Conservation (phyloP, 2,888 invertebrate species). For the Amorpha juglandis region DNA sequence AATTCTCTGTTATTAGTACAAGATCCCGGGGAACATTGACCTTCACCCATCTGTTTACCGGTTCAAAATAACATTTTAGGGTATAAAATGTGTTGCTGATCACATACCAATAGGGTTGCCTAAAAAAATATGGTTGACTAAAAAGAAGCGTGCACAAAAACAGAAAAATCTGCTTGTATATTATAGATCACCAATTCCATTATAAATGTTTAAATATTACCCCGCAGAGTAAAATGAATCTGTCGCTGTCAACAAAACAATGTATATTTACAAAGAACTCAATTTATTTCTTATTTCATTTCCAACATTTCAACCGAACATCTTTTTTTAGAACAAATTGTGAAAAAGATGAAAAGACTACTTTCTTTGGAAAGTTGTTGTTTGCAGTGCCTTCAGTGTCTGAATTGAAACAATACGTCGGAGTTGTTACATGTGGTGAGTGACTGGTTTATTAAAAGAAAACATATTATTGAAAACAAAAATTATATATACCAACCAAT, state of each 20-base stretch:
- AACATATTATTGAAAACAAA: not conserved
- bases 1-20: too few relatives aligned
- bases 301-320: slow-evolving; percentile 10
- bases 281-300: slow-evolving; percentile 23
- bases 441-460: slow-evolving; percentile 28
- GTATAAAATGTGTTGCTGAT: too few relatives aligned
- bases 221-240: not conserved
- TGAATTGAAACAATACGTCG: slow-evolving; percentile 69
- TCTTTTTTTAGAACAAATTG: slow-evolving; percentile 46
- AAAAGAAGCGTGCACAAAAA: too few relatives aligned
- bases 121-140: too few relatives aligned
- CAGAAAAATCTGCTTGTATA: too few relatives aligned
- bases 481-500: not conserved
- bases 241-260: not conserved
- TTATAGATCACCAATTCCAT: too few relatives aligned
- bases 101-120: too few relatives aligned
- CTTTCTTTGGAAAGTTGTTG: slow-evolving; percentile 43
- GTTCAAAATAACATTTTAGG: too few relatives aligned
- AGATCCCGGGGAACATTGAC: too few relatives aligned
- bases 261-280: slow-evolving; percentile 15
- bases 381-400: slow-evolving; percentile 47
- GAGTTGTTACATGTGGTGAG: slow-evolving; percentile 69
- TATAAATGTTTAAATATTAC: not conserved
- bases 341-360: slow-evolving; percentile 43
- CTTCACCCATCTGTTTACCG: too few relatives aligned